Base-by-base conservation (phyloP, 1,140 invertebrate species). In the Parasteatoda tepidariorum region DNA sequence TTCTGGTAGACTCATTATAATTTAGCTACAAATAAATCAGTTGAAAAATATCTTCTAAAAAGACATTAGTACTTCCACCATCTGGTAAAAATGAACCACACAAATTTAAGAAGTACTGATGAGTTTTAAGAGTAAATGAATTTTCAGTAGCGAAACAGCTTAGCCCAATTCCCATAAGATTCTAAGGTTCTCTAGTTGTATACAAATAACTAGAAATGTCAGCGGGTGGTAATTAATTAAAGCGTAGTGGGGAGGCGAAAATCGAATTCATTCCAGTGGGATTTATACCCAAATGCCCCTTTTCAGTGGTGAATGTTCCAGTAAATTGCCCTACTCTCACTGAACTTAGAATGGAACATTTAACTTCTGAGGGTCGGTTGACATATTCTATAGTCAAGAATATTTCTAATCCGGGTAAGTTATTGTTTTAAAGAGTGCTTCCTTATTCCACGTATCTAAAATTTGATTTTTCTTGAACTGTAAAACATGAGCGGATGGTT, bases 221-320 rank as follows among this genome's bases (percentile, higher is more conserved):
- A 66, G 61, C 28, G 26, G 34, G 61, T 48, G 59, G 62, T 78
- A 78, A 78, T 78, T 78, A 78, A 78, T 78, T 78, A 78, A 66
- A 64, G 38, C 18, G 26, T 64, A 22, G 57, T 6, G 9, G 57
- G 38, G n/a, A 22, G 18, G 38, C 31, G 61, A 76, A 76, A 66
- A 78, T 66, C 62, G 74, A 78, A 78, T 78, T 48, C 15, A 62
- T 22, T 75, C 74, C 74, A 24, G 4, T 5, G 74, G 61, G 74
- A 78, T 48, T 54, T 38, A 66, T 22, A 54, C 26, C 48, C 15
- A 34, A 55, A 48, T 59, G 2, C 7, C 55, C 26, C 55, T 75
- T n/a, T n/a, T 24, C 54, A 34, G n/a, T 15, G 15, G 18, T 24
- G 11, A 7, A 61, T 48, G 55, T 30, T 76, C 38, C 57, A 48